Evolutionary conservation across 1,140 invertebrate species (phyloP), one percentile per base, ranked within the genome.

Genomic region (Whitmania pigra): DNA sequence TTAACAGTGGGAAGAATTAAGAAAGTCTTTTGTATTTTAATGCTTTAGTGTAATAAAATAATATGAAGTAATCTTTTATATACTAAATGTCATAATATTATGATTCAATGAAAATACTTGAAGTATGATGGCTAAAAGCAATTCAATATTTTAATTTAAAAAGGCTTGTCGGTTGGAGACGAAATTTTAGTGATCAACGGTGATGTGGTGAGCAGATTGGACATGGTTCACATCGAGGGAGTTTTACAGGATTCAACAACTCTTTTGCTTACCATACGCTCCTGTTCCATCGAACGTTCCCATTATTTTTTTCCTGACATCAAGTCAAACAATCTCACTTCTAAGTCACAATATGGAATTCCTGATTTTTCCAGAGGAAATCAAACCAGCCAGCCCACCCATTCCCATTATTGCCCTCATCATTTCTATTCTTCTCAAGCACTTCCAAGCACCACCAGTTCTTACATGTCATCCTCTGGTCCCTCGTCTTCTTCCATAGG

Each of bases 121-220:
- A 36, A 49, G 13, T 17, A 31, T 17, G 2, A 63, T 11, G 11
- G 6, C 15, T 63, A 63, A 63, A 63, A 63, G 11, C 18, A 11
- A 31, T 63, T 63, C 22, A 63, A 63, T 25, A 17, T 63, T 15
- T 63, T 22, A 13, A 63, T 25, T 25, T 25, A 7, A 31, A 63
- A 63, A 94, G 93, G 93, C 78, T 90, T 97, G 79, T 93, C 93
- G 80, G 93, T 95, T 84, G 90, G 92, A 76, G 94, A 97, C 83
- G 94, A 97, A 84, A 95, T 97, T 80, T 93, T 97, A 88, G 93
- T 97, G 77, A 95, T 98, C 82, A 97, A 98, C 84, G 92, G 94
- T 74, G 92, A 93, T 74, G 92, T 97, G 79, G 93, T 97, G 60
- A 93, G 91, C 75, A 94, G 97, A 84, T 86, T 98, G 83, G 94